A percentile compares a stretch with the other conserved stretches of the same genome.
Evolutionary conservation across 2,888 invertebrate genomes (phyloP).

Genomic region (Odontocolon sp.): DNA sequence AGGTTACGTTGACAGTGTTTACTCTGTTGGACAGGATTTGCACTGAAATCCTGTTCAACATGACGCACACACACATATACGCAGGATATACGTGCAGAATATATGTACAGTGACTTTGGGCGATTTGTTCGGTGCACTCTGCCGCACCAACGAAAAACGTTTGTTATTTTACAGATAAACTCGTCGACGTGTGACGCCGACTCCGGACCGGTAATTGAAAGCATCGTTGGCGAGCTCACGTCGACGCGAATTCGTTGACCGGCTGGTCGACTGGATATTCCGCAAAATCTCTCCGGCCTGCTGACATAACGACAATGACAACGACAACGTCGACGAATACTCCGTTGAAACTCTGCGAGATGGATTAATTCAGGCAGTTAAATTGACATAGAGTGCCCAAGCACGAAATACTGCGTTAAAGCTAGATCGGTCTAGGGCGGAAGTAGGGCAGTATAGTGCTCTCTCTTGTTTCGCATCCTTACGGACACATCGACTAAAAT

Average conservation of each 20-base stretch:
- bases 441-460: neutral
- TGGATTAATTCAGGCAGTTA: slow-evolving; percentile 37
- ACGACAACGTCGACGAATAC: slow-evolving; percentile 27
- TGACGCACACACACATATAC: slow-evolving; percentile 14
- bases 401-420: slow-evolving; percentile 12
- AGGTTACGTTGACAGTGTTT: too few species aligned
- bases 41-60: too few species aligned
- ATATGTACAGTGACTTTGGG: neutral
- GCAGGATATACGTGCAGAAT: too few species aligned
- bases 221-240: slow-evolving; percentile 52
- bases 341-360: slow-evolving; percentile 31
- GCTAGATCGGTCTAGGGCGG: slow-evolving; percentile 2
- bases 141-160: slow-evolving; percentile 25
- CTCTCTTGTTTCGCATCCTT: neutral
- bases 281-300: slow-evolving; percentile 20
- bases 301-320: slow-evolving; percentile 30
- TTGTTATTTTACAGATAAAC: slow-evolving; percentile 71
- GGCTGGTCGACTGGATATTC: slow-evolving; percentile 7
- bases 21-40: too few species aligned
- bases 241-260: slow-evolving; percentile 27
- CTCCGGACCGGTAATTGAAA: slow-evolving; percentile 67
- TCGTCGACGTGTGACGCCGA: slow-evolving; percentile 50
- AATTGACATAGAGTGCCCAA: slow-evolving; percentile 43
- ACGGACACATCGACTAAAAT: neutral
- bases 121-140: slow-evolving; percentile 9